Evolutionary conservation across 2,113 vertebrate species (phyloP).

Genomic region (Morone chrysops): DNA sequence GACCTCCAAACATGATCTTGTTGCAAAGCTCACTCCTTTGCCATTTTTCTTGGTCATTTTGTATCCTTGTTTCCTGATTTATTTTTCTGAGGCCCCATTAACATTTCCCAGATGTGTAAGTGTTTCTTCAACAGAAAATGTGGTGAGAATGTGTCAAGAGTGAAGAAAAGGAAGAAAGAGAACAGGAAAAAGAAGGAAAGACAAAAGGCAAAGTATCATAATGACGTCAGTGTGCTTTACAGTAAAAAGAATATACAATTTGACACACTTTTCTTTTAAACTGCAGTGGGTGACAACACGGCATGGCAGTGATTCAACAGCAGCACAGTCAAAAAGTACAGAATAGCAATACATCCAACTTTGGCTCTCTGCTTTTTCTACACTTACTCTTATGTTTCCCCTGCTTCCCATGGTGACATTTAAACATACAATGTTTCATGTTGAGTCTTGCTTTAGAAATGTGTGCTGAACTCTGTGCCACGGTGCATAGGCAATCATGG

Average conservation of each 20-base stretch:
- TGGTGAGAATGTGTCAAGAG: conserved; percentile 41
- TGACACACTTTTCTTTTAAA: conserved; percentile 50
- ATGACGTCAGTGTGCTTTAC: conserved; percentile 48
- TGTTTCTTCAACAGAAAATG: conserved; percentile 61
- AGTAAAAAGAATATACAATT: conserved; percentile 44
- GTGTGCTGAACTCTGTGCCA: conserved; percentile 32
- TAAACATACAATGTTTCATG: conserved; percentile 63
- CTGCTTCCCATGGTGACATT: conserved; percentile 62
- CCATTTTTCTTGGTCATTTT: conserved; percentile 47
- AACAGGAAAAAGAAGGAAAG: conserved; percentile 7
- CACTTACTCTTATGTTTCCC: conserved; percentile 31
- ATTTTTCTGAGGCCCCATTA: conserved; percentile 67
- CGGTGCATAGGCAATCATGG: conserved; percentile 23
- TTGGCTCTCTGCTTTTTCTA: conserved; percentile 1
- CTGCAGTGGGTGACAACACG: conserved; percentile 4
- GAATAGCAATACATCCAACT: conserved; percentile 37
- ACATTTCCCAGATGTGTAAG: conserved; percentile 72
- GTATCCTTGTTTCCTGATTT: conserved; percentile 67
- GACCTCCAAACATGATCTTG: conserved; percentile 53
- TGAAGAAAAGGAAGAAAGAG: conserved; percentile 32
- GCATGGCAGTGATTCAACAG: conserved; percentile 39
- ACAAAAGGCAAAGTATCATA: conserved; percentile 31
- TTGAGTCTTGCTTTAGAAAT: conserved; percentile 54
- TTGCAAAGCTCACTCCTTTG: conserved; percentile 54
- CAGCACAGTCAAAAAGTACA: conserved; percentile 17